These are phyloP conservation scores for Sander lucioperca DNA, from an alignment of 2,113 vertebrate genomes.

Conservation along the genomic window DNA sequence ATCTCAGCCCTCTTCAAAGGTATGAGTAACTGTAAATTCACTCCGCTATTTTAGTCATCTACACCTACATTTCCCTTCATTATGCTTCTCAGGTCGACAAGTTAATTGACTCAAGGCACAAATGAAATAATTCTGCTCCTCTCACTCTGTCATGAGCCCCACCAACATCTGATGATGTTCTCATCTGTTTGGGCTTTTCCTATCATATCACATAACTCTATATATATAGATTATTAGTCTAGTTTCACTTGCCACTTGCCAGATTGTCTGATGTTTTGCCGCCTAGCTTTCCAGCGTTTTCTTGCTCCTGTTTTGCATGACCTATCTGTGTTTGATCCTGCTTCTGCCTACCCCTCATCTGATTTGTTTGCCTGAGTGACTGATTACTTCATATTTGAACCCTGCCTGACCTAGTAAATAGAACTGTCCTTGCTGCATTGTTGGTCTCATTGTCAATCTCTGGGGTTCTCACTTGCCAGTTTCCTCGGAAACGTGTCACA, in stretches of 20 bases:
- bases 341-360: not conserved
- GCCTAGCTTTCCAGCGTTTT: not conserved
- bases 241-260: not conserved
- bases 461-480: not conserved
- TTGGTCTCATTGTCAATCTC: not conserved
- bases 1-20: not conserved
- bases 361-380: not conserved
- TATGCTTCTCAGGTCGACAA: conserved; percentile 9
- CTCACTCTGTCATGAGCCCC: not conserved
- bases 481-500: not conserved
- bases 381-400: not conserved
- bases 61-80: not conserved
- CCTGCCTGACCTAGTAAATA: not conserved
- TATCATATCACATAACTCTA: too few relatives aligned
- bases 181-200: too few relatives aligned
- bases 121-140: conserved; percentile 10
- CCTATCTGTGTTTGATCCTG: not conserved
- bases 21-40: not conserved
- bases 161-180: too few relatives aligned
- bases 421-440: not conserved
- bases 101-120: conserved; percentile 23
- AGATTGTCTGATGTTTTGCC: not conserved
- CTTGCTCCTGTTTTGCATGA: not conserved
- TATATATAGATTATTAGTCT: not conserved
- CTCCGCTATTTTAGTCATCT: not conserved